Evolutionary conservation across 2,888 invertebrate species (phyloP), one percentile per base, ranked within the genome.

Genomic region (Xestia ashworthii): DNA sequence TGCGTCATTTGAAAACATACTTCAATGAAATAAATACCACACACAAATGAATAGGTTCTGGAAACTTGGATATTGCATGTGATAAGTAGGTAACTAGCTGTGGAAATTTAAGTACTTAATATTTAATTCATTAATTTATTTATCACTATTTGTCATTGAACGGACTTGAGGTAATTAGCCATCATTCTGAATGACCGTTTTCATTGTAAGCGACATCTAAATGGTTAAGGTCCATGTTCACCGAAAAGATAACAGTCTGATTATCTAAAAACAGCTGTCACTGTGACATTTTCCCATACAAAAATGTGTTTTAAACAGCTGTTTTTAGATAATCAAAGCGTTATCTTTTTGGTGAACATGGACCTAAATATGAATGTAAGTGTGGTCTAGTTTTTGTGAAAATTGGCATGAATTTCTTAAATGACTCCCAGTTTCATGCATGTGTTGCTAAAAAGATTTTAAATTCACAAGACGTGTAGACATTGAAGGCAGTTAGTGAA

Each of bases 1-100:
- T 62, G 25, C 55, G 62, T 71, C 55, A 78, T 70, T 83, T 66
- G 46, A 38, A 78, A 50, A 58, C 38, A 38, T 38, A 50, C 62
- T 44, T 9, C 38, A 44, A 41, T 41, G 22, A 64, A 22, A 41
- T 64, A 58, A 12, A 22, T 25, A 38, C 9, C 32, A 32, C 32
- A 32, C 32, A 65, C 55, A 58, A 58, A 65, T 0, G 11, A n/a
- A 82, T 75, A 44, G 25, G 25, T 44, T 38, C 16, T 5, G 68
- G 55, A 58, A 50, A 80, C 8, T 32, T 75, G 25, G 25, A 32
- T 48, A 25, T 53, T 12, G 41, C 5, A 5, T 22, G 22, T 11
- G 22, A 22, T 38, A 5, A 58, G 55, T 58, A 25, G 8, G 8
- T 53, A 48, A 48, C 16, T 48, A 53, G 9, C 9, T 53, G 22